Evolutionary conservation across 64 coral and sea anemone genomes (phyloP), one percentile per base, ranked within the genome.

Genomic region (Montipora capricornis): DNA sequence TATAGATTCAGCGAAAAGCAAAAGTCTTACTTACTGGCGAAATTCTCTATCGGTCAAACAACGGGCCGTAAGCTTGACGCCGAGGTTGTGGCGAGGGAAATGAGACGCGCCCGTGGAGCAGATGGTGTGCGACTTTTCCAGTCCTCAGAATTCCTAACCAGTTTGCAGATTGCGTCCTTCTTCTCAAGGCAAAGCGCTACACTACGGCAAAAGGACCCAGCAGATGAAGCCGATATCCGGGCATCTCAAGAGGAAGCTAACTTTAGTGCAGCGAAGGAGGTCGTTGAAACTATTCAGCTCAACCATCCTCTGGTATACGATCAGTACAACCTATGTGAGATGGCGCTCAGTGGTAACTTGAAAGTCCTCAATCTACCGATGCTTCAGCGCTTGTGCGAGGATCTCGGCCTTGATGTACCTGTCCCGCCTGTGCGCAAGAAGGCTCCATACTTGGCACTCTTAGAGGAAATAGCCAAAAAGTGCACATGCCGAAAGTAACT

Each of bases 281-380:
- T 77, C 79, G 89, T 91, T 49, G 89, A 58, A 11, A 78, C 78
- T 14, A 90, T 80, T 24, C 55, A 71, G 75, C 89, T 80, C 49
- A 47, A 90, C 26, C 77, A 90, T 90, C 88, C 88, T 90, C 78
- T 90, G 44, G 66, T 90, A 46, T 80, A 90, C 76, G 88, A 90
- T 49, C 88, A 90, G 76, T 90, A 80, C 88, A 80, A 90, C 88
- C 76, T 90, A 29, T 90, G 88, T 80, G 57, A 24, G 64, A 90
- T 90, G 88, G 59, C 22, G 0, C 74, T 29, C 87, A 88, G 62
- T 64, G 83, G 62, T 67, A 68, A 53, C 62, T 46, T 87, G 29
- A 87, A 62, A 62, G n/a, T 29, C 15, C 83, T 87, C 64, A 87
- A 66, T 59, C 57, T 87, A 47, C 20, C 58, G n/a, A 87, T 87